phyloP scores from a whole-genome alignment of 2,888 invertebrate species.

The Merodon equestris region DNA sequence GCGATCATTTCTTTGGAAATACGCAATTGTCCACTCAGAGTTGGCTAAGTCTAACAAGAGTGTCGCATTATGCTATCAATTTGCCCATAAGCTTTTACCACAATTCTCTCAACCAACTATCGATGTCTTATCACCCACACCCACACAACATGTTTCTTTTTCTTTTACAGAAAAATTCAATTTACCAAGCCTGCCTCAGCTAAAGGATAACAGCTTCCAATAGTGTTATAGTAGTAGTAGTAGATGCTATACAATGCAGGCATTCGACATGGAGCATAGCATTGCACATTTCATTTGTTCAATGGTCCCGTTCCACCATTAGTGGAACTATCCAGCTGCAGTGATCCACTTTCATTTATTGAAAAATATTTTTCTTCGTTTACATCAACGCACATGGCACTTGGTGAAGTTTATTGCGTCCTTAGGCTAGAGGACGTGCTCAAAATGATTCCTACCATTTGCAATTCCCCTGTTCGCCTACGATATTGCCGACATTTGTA shows the following conservation, averaged over 20 bases:
- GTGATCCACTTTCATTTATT: slow-evolving; percentile 59
- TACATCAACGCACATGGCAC: slow-evolving; percentile 56
- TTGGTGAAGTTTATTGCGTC: slow-evolving; percentile 63
- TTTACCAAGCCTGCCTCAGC: too few relatives aligned
- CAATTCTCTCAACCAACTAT: too few relatives aligned
- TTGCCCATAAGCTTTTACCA: too few relatives aligned
- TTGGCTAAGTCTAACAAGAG: too few relatives aligned
- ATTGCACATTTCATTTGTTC: not conserved
- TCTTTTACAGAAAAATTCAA: too few relatives aligned
- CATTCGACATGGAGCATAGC: not conserved
- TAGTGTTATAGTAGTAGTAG: too few relatives aligned
- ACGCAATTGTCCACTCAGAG: too few relatives aligned
- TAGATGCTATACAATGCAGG: too few relatives aligned
- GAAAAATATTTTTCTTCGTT: slow-evolving; percentile 67
- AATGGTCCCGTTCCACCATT: slow-evolving; percentile 22
- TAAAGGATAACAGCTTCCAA: slow-evolving; percentile 6
- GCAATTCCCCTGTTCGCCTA: slow-evolving; percentile 26
- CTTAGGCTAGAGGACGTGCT: slow-evolving; percentile 57
- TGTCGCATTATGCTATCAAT: too few relatives aligned
- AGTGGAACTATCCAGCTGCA: slow-evolving; percentile 23
- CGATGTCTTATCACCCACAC: too few relatives aligned
- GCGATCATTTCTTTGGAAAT: too few relatives aligned
- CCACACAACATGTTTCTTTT: slow-evolving; percentile 5
- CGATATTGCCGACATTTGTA: too few relatives aligned
- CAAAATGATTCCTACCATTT: slow-evolving; percentile 55